Evolutionary conservation across 2,113 vertebrate species (phyloP), one percentile per base, ranked within the genome.

Genomic region (Lucifuga dentata): DNA sequence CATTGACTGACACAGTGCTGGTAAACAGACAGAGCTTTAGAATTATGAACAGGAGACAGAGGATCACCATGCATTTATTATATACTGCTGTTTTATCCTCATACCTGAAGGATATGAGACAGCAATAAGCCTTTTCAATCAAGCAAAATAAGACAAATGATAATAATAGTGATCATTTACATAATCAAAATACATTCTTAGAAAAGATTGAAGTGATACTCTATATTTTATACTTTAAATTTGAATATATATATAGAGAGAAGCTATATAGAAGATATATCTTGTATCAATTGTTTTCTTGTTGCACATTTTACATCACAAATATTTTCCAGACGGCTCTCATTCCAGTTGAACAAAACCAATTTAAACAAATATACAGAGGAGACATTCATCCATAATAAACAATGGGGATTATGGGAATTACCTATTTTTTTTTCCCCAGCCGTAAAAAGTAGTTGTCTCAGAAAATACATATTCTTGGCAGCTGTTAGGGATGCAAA

Each of bases 111-210:
- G 68, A 86, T 58, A 64, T 71, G 52, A 68, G 66, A 79, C 68
- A 62, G 52, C 20, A 78, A 75, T 60, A 75, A 57, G 56, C 48
- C 8, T 52, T 78, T 73, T 70, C 53, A 73, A 70, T 76, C 80
- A 88, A 88, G 86, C 88, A 85, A 75, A 82, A 78, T 67, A 86
- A 70, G 59, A 62, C 55, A 44, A 24, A 24, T 29, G n/a, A 66
- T 44, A 13, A 61, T 36, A 64, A 69, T 78, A 66, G 66, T 81
- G 73, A 60, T 80, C 72, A 80, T 81, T 90, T 82, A 91, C 75
- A 88, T 89, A 82, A 83, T 88, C 78, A 91, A 94, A 92, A 93
- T 92, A 93, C 92, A 93, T 93, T 92, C 91, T 92, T 92, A 90
- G 85, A 93, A 91, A 93, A 91, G 85, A 85, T 81, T 48, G 1